Evolutionary conservation across 2,797 vertebrate genomes (phyloP), one percentile per base, ranked within the genome.

Genomic region (Sebastes dallii): DNA sequence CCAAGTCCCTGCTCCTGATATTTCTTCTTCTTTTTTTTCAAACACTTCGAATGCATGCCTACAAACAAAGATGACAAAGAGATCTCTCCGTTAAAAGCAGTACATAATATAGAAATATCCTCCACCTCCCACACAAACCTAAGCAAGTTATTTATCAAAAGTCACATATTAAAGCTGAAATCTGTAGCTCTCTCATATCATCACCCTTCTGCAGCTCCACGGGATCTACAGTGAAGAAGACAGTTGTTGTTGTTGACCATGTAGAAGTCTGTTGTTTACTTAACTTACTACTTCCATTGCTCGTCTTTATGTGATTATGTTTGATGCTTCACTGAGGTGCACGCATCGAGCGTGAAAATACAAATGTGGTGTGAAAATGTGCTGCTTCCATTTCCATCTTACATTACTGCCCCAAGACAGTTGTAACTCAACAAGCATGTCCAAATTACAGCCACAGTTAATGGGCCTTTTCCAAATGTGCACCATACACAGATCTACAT

Each of bases 351-450:
- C 22, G n/a, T 78, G 66, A 76, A 85, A 77, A 83, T 55, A 80
- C 60, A 78, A 82, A 89, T 66, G 72, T 55, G 24, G 66, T 67
- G 61, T 76, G 61, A 82, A 50, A 88, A 87, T 77, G 58, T 32
- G 16, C 32, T 8, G 24, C 9, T 34, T 80, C 58, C 25, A 39
- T 70, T 83, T 71, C 68, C 18, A 81, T 42, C 54, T 34, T 46
- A 46, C 27, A 75, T 72, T 46, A 71, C 12, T 75, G 36, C 7
- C 8, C 24, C 29, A 68, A 77, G 62, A 73, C 29, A 29, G 27
- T 46, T 30, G 25, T n/a, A 66, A 36, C 22, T 73, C n/a, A 58
- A 62, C 46, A 70, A 65, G 52, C 8, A 58, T 36, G 22, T 56
- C 25, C 36, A 50, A 62, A 72, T 58, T 42, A 67, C 16, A 60